Conservation (phyloP, 2,888 invertebrate species). For the Platycheirus rosarum region DNA sequence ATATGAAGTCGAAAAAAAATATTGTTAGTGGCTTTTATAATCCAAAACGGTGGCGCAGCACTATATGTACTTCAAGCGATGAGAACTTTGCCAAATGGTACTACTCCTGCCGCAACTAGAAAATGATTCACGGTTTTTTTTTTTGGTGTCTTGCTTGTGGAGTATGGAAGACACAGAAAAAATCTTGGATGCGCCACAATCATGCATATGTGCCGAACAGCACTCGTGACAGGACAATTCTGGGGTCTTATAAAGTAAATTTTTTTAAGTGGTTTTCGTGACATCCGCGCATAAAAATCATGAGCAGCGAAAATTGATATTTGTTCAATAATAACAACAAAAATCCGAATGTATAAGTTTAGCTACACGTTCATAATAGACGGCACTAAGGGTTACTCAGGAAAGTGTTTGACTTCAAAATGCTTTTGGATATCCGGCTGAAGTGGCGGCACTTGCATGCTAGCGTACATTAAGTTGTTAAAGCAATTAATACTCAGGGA, state of each 20-base stretch:
- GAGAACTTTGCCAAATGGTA: constrained; percentile 70
- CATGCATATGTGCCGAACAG: constrained; percentile 44
- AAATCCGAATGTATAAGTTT: not conserved
- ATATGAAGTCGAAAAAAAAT: constrained; percentile 47
- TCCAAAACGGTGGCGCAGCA: constrained; percentile 44
- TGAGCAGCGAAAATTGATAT: constrained; percentile 72
- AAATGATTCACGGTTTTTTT: constrained; percentile 28
- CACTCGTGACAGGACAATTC: constrained; percentile 67
- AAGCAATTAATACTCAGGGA: too few species aligned
- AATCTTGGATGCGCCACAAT: constrained; percentile 58
- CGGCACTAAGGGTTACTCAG: constrained; percentile 64
- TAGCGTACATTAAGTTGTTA: too few species aligned
- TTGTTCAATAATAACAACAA: constrained; percentile 70
- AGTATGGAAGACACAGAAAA: constrained; percentile 35
- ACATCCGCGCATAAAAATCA: constrained; percentile 70
- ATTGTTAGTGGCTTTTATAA: constrained; percentile 59
- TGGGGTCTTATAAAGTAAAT: constrained; percentile 74
- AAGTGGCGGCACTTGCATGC: constrained; percentile 62
- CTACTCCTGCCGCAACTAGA: constrained; percentile 51
- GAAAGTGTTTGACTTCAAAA: constrained; percentile 65
- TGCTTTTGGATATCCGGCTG: constrained; percentile 60
- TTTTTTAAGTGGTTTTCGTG: constrained; percentile 72
- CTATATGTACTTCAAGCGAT: constrained; percentile 65
- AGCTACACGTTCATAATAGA: constrained; percentile 25
- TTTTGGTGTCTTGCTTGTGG: constrained; percentile 8